Conservation (phyloP, 1,140 invertebrate species). For the Zaprionus capensis region DNA sequence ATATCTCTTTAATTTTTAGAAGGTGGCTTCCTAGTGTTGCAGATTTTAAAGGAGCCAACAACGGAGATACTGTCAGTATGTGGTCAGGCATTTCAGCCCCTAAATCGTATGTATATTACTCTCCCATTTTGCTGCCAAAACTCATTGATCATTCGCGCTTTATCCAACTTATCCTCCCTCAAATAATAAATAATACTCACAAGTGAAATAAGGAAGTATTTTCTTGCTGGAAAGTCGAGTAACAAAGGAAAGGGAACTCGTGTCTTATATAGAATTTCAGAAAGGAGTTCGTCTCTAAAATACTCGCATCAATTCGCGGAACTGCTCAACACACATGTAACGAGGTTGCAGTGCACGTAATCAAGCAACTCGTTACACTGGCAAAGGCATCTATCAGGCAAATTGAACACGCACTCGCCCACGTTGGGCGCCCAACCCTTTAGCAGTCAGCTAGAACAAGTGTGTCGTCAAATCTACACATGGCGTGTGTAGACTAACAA, state of each 20-base stretch:
- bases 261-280: slow-evolving; percentile 16
- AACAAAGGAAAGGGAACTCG: not conserved
- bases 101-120: not conserved
- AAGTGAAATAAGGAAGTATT: not conserved
- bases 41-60: no score
- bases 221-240: not conserved
- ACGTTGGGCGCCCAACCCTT: slow-evolving; percentile 47
- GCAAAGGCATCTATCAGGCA: slow-evolving; percentile 63
- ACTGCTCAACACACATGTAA: slow-evolving; percentile 22
- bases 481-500: slow-evolving; percentile 47
- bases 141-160: not conserved
- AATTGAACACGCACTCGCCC: slow-evolving; percentile 70
- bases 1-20: no score
- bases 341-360: slow-evolving; percentile 35
- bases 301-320: slow-evolving; percentile 56
- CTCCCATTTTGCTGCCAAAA: not conserved
- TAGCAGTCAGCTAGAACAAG: slow-evolving; percentile 46
- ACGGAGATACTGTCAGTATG: no score
- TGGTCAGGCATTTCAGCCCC: no score
- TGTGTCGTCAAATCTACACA: slow-evolving; percentile 40
- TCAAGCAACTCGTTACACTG: slow-evolving; percentile 55
- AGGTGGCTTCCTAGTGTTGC: no score
- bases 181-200: not conserved
- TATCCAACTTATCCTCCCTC: not conserved
- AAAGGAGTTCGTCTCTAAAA: slow-evolving; percentile 14